These are phyloP conservation scores for Zaprionus bogoriensis DNA, from an alignment of 2,888 invertebrate genomes.

Conservation along the genomic window DNA sequence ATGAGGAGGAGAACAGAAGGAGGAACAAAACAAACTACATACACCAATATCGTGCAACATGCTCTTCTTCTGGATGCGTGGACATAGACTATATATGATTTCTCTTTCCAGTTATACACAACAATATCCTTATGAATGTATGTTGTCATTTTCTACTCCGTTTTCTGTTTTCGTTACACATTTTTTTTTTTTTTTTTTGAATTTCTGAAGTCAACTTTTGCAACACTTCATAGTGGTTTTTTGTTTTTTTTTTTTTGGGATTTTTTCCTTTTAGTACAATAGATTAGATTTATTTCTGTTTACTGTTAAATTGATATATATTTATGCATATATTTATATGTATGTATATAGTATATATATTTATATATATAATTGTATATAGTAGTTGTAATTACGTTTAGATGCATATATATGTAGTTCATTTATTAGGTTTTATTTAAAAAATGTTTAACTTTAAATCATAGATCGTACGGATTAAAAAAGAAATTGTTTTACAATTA, in stretches of 20 bases:
- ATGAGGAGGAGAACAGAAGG: conserved; percentile 10
- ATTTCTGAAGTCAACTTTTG: conserved; percentile 23
- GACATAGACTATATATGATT: conserved; percentile 29
- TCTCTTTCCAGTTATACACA: neutral
- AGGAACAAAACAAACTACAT: conserved; percentile 39
- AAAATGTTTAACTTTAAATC: conserved; percentile 68
- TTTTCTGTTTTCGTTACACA: conserved; percentile 2
- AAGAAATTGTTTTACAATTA: conserved; percentile 83
- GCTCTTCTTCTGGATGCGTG: conserved; percentile 19
- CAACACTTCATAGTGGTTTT: conserved; percentile 49
- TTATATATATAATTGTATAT: conserved; percentile 66
- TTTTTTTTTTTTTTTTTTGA: conserved; percentile 26
- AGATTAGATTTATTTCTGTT: conserved; percentile 74
- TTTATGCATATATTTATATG: conserved; percentile 66
- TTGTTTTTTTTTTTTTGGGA: conserved; percentile 13
- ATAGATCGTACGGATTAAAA: conserved; percentile 62
- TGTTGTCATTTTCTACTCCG: conserved; percentile 21
- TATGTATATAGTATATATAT: conserved; percentile 65
- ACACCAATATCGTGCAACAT: conserved; percentile 18
- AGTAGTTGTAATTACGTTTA: conserved; percentile 71
- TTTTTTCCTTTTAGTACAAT: conserved; percentile 72
- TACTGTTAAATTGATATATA: conserved; percentile 77
- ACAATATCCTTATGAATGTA: conserved; percentile 13
- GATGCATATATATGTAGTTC: conserved; percentile 74
- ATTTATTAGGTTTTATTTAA: conserved; percentile 64